These are phyloP conservation scores for Tethya wilhelma DNA, from an alignment of 37 sponge, comb jelly and placozoan species.

Conservation along the genomic window DNA sequence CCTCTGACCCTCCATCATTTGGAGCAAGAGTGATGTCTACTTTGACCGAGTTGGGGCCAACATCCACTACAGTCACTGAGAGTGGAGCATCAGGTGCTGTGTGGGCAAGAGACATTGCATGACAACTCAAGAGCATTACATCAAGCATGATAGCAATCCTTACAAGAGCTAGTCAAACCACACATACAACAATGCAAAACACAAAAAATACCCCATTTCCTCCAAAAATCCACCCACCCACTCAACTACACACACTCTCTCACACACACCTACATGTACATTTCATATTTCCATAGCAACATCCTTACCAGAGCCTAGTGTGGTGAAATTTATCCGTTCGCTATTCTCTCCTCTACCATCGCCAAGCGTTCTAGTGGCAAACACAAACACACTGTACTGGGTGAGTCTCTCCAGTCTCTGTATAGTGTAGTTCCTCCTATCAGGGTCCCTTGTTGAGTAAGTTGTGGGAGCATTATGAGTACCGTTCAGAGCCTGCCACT, in stretches of 20 bases:
- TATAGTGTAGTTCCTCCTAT: neutral
- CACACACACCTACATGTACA: neutral
- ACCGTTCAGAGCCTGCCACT: slow-evolving; percentile 4
- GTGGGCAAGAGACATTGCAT: neutral
- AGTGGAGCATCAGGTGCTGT: slow-evolving; percentile 26
- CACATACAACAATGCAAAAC: neutral
- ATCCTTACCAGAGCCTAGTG: slow-evolving; percentile 9
- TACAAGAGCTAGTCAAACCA: neutral
- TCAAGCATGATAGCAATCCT: neutral
- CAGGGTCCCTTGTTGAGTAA: neutral
- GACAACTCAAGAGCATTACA: neutral
- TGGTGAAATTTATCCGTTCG: neutral
- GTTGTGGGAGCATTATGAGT: neutral
- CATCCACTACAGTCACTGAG: neutral
- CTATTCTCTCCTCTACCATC: slow-evolving; percentile 4
- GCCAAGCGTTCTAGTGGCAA: slow-evolving; percentile 18
- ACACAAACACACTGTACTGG: slow-evolving; percentile 24
- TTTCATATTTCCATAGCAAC: neutral
- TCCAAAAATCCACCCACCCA: no score
- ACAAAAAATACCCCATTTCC: no score
- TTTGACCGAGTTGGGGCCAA: slow-evolving; percentile 18
- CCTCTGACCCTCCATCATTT: no score
- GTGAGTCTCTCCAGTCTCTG: slow-evolving; percentile 4
- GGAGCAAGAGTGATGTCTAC: no score
- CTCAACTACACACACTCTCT: no score